Base-by-base conservation (phyloP, 2,888 invertebrate species). In the Morinoia aosen region DNA sequence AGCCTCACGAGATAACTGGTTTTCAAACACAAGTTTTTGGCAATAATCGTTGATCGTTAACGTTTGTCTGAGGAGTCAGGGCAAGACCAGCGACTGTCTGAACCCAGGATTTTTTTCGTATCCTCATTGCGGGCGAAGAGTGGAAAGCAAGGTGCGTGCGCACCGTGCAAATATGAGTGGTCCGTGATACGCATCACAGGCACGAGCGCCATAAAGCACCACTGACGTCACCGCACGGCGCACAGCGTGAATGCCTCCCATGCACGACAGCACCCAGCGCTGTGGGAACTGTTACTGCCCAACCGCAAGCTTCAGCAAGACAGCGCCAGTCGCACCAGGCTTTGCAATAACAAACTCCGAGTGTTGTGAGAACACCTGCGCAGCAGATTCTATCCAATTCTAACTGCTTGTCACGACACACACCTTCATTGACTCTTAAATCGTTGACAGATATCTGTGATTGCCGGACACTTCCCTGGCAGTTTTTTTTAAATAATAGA, bases 241-340 rank as follows among this genome's bases (percentile, higher is more conserved):
- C 90, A 19, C 90, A 90, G 76, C 76, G 76, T 76, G 76, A 76
- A 76, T 76, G 76, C 76, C 76, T 90, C 14, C 12, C 90, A 90
- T 19, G 90, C 90, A 90, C 90, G 90, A 90, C 90, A 48, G 40
- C 90, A 48, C 76, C 33, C 76, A 33, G 2, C 40, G 90, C 48
- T 48, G 90, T 90, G 90, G 90, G 90, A 90, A 90, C 90, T 90
- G 90, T 76, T 76, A 76, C 76, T 76, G 76, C 76, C 76, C 76
- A 76, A 76, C 61, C 61, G 61, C 61, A 12, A 19, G 19, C 76
- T 76, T 33, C 76, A 76, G 25, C 8, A 33, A 33, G 8, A 76
- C 76, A 76, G 76, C 76, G 76, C 16, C 76, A 33, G 61, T 12
- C 61, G 61, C 61, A 19, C 61, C 61, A 61, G 76, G 25, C 76